phyloP scores from a whole-genome alignment of 2,797 vertebrate species.

The Tarsius wallacei region DNA sequence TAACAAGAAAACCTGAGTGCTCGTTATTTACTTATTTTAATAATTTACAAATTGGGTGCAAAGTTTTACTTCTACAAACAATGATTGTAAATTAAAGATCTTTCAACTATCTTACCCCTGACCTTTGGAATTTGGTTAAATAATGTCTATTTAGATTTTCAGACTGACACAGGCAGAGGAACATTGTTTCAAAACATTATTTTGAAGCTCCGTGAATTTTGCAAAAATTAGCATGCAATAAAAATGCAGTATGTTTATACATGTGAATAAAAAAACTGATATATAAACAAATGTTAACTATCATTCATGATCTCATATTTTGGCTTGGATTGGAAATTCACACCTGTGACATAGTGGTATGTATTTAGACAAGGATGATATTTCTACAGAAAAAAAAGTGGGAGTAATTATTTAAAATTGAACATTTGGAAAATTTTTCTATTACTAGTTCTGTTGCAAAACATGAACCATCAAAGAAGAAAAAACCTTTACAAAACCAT shows the following conservation, averaged over 20 bases:
- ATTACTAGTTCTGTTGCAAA: neutral
- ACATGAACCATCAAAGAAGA: neutral
- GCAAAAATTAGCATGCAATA: slow-evolving; percentile 5
- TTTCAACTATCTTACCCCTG: slow-evolving; percentile 33
- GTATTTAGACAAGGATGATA: neutral
- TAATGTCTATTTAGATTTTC: slow-evolving; percentile 27
- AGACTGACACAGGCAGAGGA: neutral
- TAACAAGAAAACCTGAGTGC: neutral
- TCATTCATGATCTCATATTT: slow-evolving; percentile 12
- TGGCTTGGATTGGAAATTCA: neutral
- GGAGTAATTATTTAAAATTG: neutral
- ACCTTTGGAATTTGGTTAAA: slow-evolving; percentile 73
- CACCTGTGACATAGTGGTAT: neutral
- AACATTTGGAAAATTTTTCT: neutral
- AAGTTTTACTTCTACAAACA: slow-evolving; percentile 74
- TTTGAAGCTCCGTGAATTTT: slow-evolving; percentile 42
- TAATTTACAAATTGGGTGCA: slow-evolving; percentile 75
- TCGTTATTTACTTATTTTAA: slow-evolving; percentile 68
- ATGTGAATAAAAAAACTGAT: neutral
- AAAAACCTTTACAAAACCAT: neutral
- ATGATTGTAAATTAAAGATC: slow-evolving; percentile 68
- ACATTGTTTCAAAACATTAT: neutral
- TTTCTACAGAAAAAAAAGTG: neutral
- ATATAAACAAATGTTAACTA: slow-evolving; percentile 56
- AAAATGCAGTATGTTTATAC: neutral